Evolutionary conservation across 2,797 vertebrate species (phyloP).

Genomic region (Spheniscus humboldti): DNA sequence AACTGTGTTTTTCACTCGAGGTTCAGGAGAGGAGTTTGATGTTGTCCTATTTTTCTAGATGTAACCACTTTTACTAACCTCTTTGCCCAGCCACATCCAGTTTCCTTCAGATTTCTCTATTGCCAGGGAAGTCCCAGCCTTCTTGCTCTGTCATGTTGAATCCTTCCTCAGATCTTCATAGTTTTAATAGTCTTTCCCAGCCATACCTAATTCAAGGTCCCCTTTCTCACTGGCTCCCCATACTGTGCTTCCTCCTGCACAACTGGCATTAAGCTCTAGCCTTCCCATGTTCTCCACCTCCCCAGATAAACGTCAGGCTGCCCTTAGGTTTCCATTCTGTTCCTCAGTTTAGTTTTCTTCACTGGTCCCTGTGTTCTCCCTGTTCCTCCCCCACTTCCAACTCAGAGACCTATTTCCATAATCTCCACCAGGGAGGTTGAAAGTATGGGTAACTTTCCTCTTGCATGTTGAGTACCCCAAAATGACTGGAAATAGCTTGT

Average conservation of each 20-base stretch:
- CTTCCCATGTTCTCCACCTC: background rate
- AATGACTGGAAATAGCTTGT: background rate
- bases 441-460: background rate
- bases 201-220: background rate
- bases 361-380: background rate
- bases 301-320: background rate
- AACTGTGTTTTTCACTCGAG: background rate
- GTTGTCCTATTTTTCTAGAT: background rate
- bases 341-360: background rate
- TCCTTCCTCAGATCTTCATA: background rate
- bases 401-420: background rate
- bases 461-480: background rate
- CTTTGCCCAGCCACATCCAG: background rate
- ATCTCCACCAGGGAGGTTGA: background rate
- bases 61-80: background rate
- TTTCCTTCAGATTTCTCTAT: background rate
- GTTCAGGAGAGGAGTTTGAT: background rate
- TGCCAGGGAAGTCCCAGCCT: background rate
- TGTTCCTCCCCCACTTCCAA: background rate
- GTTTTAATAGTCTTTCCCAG: background rate
- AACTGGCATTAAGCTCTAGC: background rate
- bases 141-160: background rate
- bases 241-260: background rate
- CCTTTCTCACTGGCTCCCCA: background rate
- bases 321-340: background rate